Percentiles rank a stretch among this genome's conserved stretches.
phyloP scores from a whole-genome alignment of 2,113 vertebrate genomes.

The Osmerus eperlanus region DNA sequence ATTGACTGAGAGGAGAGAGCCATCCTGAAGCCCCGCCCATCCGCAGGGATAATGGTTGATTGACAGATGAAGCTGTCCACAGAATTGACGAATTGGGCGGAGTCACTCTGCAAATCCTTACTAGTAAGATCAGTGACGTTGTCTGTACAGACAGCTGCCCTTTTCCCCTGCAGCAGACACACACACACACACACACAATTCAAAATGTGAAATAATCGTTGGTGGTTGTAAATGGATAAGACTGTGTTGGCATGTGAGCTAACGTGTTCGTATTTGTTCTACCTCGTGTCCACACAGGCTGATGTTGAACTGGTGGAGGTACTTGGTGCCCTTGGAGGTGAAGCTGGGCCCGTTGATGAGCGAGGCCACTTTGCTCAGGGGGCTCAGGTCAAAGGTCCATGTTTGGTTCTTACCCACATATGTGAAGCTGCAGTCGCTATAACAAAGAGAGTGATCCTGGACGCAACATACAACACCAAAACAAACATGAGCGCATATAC shows the following conservation, averaged over 20 bases:
- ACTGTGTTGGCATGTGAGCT: slow-evolving; percentile 9
- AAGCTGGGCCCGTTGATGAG: slow-evolving; percentile 92
- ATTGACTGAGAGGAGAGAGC: slow-evolving; percentile 93
- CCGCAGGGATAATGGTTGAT: slow-evolving; percentile 92
- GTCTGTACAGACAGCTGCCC: slow-evolving; percentile 79
- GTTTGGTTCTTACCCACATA: slow-evolving; percentile 80
- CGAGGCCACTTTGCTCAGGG: slow-evolving; percentile 77
- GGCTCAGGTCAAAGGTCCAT: slow-evolving; percentile 85
- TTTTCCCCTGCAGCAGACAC: slow-evolving; percentile 43
- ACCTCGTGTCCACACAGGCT: slow-evolving; percentile 94
- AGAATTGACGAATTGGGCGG: slow-evolving; percentile 78
- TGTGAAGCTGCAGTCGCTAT: slow-evolving; percentile 85
- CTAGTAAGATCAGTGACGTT: slow-evolving; percentile 90
- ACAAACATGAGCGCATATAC: slow-evolving; percentile 27
- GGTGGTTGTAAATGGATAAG: slow-evolving; percentile 8
- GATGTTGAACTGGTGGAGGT: slow-evolving; percentile 95
- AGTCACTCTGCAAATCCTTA: slow-evolving; percentile 79
- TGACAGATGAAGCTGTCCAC: slow-evolving; percentile 92
- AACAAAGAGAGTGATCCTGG: slow-evolving; percentile 91
- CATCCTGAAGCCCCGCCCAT: slow-evolving; percentile 90
- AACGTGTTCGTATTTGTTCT: neutral
- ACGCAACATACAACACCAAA: neutral
- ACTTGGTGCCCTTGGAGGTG: slow-evolving; percentile 94
- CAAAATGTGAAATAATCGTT: neutral
- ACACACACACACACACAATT: neutral